phyloP scores from a whole-genome alignment of 2,888 invertebrate genomes.

The Noctua janthina region DNA sequence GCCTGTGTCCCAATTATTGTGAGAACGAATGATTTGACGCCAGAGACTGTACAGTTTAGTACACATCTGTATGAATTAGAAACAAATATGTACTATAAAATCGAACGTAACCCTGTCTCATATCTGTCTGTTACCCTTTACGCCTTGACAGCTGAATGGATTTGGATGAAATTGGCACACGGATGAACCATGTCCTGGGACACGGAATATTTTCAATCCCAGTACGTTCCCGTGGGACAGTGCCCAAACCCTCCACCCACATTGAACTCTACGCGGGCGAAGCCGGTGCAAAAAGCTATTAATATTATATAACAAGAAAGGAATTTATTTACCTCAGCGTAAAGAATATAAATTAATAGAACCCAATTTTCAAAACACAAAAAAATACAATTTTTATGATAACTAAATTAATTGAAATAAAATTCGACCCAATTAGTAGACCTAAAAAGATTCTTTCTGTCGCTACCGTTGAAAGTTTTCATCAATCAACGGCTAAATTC shows the following conservation, averaged over 20 bases:
- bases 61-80: neutral
- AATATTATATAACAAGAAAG: neutral
- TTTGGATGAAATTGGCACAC: neutral
- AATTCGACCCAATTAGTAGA: slow-evolving; percentile 36
- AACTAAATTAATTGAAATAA: slow-evolving; percentile 27
- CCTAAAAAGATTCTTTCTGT: slow-evolving; percentile 21
- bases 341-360: neutral
- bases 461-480: slow-evolving; percentile 39
- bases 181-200: neutral
- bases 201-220: neutral
- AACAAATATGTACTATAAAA: neutral
- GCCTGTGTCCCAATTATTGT: neutral
- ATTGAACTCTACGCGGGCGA: neutral
- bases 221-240: neutral
- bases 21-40: neutral
- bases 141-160: neutral
- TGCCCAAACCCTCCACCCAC: neutral
- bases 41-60: neutral
- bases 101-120: neutral
- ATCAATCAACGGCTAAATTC: slow-evolving; percentile 41
- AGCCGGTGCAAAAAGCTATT: neutral
- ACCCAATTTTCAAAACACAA: neutral
- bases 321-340: neutral
- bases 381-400: neutral
- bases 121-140: neutral